Conservation (phyloP, 2,113 vertebrate genomes). For the Vulpes vulpes region DNA sequence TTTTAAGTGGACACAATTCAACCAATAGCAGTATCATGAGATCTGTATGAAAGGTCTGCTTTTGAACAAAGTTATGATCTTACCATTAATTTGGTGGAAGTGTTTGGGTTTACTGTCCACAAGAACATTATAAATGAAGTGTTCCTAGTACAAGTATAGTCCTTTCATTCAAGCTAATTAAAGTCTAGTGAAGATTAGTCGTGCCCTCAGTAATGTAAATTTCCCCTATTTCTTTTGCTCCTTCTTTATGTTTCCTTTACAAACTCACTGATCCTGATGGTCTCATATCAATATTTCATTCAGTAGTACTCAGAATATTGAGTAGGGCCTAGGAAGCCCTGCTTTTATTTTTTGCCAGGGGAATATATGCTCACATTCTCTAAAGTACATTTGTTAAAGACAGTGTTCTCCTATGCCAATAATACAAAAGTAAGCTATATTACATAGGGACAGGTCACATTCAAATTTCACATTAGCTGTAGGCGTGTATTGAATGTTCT, state of each 20-base stretch:
- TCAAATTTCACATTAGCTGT: neutral
- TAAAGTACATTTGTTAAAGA: constrained; percentile 4
- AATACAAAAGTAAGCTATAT: neutral
- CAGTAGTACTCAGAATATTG: neutral
- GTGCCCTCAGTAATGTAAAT: neutral
- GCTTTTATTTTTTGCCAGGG: neutral
- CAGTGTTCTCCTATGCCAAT: neutral
- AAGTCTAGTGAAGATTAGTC: neutral
- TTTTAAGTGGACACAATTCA: neutral
- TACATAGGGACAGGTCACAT: neutral
- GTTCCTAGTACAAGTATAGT: neutral
- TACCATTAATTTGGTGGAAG: neutral
- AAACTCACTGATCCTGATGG: neutral
- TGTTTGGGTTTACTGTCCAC: neutral
- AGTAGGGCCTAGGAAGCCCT: neutral
- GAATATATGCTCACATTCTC: neutral
- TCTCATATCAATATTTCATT: neutral
- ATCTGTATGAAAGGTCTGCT: neutral
- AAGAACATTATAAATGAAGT: neutral
- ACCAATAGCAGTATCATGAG: neutral
- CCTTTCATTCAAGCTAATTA: neutral
- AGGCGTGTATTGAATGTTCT: neutral
- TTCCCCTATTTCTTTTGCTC: neutral
- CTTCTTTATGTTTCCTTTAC: neutral
- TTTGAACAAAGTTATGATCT: neutral